Evolutionary conservation across 2,113 vertebrate species (phyloP).

Genomic region (Tragelaphus scriptus): DNA sequence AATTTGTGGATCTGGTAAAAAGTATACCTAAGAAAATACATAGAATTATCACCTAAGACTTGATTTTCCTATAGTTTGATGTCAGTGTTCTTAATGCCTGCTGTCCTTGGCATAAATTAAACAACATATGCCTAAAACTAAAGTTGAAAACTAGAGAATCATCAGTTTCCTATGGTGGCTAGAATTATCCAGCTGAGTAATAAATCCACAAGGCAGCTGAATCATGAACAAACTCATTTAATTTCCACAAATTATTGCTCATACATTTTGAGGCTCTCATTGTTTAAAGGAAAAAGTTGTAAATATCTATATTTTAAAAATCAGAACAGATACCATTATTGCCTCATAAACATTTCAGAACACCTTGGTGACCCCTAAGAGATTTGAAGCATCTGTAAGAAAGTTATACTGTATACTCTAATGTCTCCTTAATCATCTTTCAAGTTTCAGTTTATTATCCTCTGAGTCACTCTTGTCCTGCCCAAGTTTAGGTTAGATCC

Average conservation of each 20-base stretch:
- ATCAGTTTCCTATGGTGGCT: neutral
- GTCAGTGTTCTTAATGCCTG: neutral
- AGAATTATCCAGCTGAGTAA: neutral
- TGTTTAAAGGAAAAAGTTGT: neutral
- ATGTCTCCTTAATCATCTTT: neutral
- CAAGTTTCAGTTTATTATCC: neutral
- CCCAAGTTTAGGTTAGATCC: neutral
- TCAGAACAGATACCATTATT: neutral
- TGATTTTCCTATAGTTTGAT: constrained; percentile 15
- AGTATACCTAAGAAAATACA: neutral
- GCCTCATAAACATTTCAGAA: neutral
- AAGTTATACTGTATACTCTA: neutral
- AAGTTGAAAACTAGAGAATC: neutral
- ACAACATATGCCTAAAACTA: neutral
- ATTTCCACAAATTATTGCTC: constrained; percentile 32
- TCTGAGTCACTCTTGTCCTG: neutral
- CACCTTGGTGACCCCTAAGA: neutral
- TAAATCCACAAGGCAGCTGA: constrained; percentile 29
- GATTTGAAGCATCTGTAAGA: neutral
- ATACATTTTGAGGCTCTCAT: neutral
- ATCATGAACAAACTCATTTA: neutral
- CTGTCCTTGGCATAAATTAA: neutral
- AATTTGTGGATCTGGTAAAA: constrained; percentile 7
- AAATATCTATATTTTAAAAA: neutral
- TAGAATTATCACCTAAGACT: neutral